Evolutionary conservation across 1,140 invertebrate species (phyloP), one percentile per base, ranked within the genome.

Genomic region (Scaptomyza hsui): DNA sequence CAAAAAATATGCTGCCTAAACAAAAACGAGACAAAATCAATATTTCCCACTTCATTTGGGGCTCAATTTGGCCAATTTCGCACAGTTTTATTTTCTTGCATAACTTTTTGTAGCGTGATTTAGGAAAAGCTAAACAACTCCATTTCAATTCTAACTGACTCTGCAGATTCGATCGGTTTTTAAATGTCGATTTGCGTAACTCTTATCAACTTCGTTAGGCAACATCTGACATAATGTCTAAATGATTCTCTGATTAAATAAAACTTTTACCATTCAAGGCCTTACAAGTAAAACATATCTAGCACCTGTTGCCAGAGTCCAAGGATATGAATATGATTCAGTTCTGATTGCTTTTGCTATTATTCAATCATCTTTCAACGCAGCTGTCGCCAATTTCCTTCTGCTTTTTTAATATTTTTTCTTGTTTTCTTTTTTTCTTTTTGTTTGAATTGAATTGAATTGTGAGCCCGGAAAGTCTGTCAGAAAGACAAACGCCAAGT

Each of bases 351-450:
- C 41, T 18, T 24, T 24, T 42, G 63, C 15, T 19, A 51, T 78
- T 81, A 86, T 86, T 88, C 65, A 86, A 88, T 88, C 72, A 63
- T 63, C 57, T 78, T 69, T 68, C 64, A 35, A 39, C 55, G 63
- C 81, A 86, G 73, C 82, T 86, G 82, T 47, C 59, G 41, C 42
- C 73, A 53, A 65, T 75, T 76, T 75, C 61, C 65, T 64, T 65
- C 60, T 70, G 9, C 24, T 18, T 44, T 26, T 52, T 16, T 35
- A 7, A 29, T 32, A 41, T 52, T 32, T 42, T 41, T 41, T 12
- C 9, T 10, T 18, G 13, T 15, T 52, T 15, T n/a, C 5, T 35
- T 52, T 44, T 61, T 10, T 48, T 42, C 29, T 45, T 51, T 6
- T 48, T 42, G 35, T 45, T 51, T 6, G 12, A 12, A 37, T 32